phyloP scores from a whole-genome alignment of 2,888 invertebrate species.

The Lysandra coridon region DNA sequence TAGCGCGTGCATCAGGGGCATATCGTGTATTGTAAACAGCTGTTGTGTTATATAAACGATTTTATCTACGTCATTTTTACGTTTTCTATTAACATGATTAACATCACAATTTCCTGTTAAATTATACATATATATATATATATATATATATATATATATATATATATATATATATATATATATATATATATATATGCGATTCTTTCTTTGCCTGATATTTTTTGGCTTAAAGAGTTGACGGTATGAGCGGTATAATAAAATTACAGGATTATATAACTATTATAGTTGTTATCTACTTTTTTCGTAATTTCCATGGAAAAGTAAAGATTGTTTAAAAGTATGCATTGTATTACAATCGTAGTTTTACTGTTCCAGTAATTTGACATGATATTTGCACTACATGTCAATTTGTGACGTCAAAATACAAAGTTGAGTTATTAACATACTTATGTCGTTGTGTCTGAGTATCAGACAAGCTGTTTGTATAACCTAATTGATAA shows the following conservation, averaged over 20 bases:
- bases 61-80: conserved; percentile 1
- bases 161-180: no score
- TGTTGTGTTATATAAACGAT: conserved; percentile 2
- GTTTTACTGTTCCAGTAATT: no score
- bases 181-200: not conserved
- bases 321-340: no score
- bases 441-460: not conserved
- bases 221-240: not conserved
- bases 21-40: not conserved
- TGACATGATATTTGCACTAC: no score
- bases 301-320: no score
- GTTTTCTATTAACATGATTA: not conserved
- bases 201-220: not conserved
- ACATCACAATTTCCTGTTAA: not conserved
- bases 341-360: no score
- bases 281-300: no score
- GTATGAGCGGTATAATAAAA: not conserved
- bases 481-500: conserved; percentile 29
- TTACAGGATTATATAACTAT: not conserved
- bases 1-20: not conserved
- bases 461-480: conserved; percentile 10
- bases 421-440: not conserved
- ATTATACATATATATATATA: not conserved
- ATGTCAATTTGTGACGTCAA: not conserved
- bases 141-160: no score